Percentiles rank a stretch among this genome's conserved stretches.
phyloP scores from a whole-genome alignment of 2,888 invertebrate species.

The Phortica magna region DNA sequence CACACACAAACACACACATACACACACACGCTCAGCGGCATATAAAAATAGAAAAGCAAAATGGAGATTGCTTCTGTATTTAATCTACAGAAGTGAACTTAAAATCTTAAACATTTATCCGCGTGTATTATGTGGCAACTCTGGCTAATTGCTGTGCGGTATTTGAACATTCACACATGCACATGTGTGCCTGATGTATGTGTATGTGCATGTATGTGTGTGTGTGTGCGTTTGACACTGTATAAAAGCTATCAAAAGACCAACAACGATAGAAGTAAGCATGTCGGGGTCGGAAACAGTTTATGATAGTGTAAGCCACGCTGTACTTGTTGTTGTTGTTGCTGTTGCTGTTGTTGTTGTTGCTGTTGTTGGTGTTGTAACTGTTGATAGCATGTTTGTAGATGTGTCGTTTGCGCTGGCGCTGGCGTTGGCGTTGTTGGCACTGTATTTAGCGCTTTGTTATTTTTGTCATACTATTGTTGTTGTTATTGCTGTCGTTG shows the following conservation, averaged over 20 bases:
- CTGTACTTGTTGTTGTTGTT: conserved; percentile 7
- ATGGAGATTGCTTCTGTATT: conserved; percentile 10
- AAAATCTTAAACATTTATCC: conserved; percentile 75
- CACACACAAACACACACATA: conserved; percentile 22
- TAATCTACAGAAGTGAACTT: conserved; percentile 60
- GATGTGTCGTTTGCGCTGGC: neutral
- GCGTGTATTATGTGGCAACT: conserved; percentile 76
- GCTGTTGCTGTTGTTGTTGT: conserved; percentile 20
- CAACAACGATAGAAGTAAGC: neutral
- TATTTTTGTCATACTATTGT: conserved; percentile 31
- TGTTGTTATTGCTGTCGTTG: conserved; percentile 41
- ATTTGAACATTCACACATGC: conserved; percentile 45
- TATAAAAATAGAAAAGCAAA: conserved; percentile 52
- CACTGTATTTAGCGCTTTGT: conserved; percentile 41
- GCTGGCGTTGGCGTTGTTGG: neutral
- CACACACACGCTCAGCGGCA: conserved; percentile 52
- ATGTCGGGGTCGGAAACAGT: neutral
- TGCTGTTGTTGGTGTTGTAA: conserved; percentile 31
- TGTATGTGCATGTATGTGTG: conserved; percentile 8
- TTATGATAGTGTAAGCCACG: neutral
- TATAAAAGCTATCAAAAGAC: conserved; percentile 40
- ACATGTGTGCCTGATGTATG: conserved; percentile 8
- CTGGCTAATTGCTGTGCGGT: conserved; percentile 72
- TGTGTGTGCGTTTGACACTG: conserved; percentile 11
- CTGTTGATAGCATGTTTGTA: conserved; percentile 3